Conservation (phyloP, 2,113 vertebrate genomes). For the Clinocottus analis region DNA sequence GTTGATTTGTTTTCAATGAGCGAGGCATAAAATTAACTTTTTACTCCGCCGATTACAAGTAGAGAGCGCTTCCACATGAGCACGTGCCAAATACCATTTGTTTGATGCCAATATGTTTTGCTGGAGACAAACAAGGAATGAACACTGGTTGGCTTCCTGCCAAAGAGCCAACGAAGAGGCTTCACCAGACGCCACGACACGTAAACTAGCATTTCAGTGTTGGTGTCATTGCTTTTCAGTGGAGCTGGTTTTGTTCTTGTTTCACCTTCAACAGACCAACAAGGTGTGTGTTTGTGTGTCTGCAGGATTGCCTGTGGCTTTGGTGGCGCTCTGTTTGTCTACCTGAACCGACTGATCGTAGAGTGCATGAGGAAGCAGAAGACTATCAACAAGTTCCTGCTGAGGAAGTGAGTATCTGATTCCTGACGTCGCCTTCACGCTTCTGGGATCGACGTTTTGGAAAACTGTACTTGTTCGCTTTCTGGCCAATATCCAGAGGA, state of each 20-base stretch:
- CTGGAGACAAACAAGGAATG: conserved; percentile 22
- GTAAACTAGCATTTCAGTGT: not conserved
- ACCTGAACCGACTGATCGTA: conserved; percentile 96
- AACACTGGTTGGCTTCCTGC: conserved; percentile 8
- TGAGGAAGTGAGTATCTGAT: conserved; percentile 92
- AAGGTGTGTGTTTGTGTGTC: conserved; percentile 10
- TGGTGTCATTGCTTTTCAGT: not conserved
- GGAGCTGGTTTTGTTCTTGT: not conserved
- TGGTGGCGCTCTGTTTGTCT: conserved; percentile 94
- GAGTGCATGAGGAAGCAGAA: conserved; percentile 99
- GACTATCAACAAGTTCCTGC: conserved; percentile 95
- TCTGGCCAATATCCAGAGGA: not conserved
- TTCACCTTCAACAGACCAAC: conserved; percentile 2
- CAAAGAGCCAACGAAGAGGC: conserved; percentile 12
- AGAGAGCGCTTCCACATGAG: conserved; percentile 25
- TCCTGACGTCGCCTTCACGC: not conserved
- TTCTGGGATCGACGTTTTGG: not conserved
- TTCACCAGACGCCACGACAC: not conserved
- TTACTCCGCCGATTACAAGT: conserved; percentile 48
- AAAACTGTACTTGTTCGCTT: not conserved
- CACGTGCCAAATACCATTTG: conserved; percentile 19
- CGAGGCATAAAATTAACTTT: conserved; percentile 61
- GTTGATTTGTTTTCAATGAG: conserved; percentile 45
- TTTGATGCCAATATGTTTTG: conserved; percentile 20
- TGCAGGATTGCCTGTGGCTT: conserved; percentile 95